Evolutionary conservation across 2,888 invertebrate genomes (phyloP), one percentile per base, ranked within the genome.

Genomic region (Meandrusa payeni): DNA sequence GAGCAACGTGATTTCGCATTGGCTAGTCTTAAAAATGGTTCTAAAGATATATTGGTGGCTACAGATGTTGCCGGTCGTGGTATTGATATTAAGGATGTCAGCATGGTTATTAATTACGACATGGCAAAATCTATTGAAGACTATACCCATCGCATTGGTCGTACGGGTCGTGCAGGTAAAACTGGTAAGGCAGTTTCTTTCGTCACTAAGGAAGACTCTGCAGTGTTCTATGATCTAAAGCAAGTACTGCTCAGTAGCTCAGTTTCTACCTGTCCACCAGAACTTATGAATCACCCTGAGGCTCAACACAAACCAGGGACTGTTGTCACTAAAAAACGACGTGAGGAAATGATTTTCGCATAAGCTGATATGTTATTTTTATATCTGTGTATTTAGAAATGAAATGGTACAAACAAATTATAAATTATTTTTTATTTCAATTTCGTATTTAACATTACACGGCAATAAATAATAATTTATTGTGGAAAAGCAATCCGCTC

Each of bases 61-160:
- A 99, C 99, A 0, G 99, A 99, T 79, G 99, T 99, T 0, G 99
- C 99, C 55, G 99, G 99, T 57, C 95, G 99, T 91, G 99, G 99
- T 96, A 99, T 99, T 57, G 99, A 99, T 72, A 99, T 99, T 72
- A 99, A 99, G 75, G 99, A 99, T 76, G 99, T 99, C 1, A 97
- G 98, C 3, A 91, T 99, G 83, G 99, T 99, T 50, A 97, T 99
- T 61, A 99, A 99, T 79, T 99, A 99, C 65, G 99, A 99, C 72
- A 99, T 99, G 99, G 98, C 99, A 0, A 99, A 99, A 80, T 93
- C 94, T 9, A 99, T 99, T 64, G 99, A 99, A 90, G 97, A 97
- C 81, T 97, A 97, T 65, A 97, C 97, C 0, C 97, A 98, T 93
- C 95, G 99, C 89, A 99, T 99, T 68, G 99, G 99, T 75, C 93